Percentiles rank a stretch among this genome's conserved stretches.
phyloP scores from a whole-genome alignment of 2,888 invertebrate species.

The Glyphotaelius pellucidus region DNA sequence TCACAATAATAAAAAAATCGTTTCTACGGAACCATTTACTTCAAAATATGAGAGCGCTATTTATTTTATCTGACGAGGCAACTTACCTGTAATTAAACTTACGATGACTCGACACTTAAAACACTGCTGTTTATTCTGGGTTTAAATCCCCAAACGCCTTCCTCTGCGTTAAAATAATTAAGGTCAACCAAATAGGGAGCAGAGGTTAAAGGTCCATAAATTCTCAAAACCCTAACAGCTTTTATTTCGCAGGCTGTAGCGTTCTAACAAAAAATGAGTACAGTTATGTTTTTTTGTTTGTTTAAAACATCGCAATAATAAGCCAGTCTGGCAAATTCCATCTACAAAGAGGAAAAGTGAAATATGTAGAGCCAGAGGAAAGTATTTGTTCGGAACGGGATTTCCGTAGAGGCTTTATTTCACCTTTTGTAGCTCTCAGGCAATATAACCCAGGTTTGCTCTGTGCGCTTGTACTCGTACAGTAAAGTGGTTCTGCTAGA shows the following conservation, averaged over 20 bases:
- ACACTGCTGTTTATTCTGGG: background rate
- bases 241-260: background rate
- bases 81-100: background rate
- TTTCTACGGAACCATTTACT: background rate
- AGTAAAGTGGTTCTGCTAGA: constrained; percentile 11
- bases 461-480: background rate
- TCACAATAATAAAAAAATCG: background rate
- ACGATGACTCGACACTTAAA: background rate
- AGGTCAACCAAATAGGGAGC: background rate
- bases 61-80: background rate
- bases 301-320: background rate
- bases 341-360: background rate
- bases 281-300: constrained; percentile 2
- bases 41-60: background rate
- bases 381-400: constrained; percentile 5
- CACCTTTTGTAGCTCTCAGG: background rate
- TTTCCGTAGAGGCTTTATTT: background rate
- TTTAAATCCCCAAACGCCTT: background rate
- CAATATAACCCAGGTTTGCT: constrained; percentile 17
- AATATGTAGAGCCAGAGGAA: background rate
- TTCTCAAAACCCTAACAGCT: background rate
- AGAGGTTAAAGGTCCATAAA: background rate
- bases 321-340: background rate
- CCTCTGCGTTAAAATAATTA: background rate
- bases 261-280: background rate